These are phyloP conservation scores for Hemibagrus wyckioides DNA, from an alignment of 2,113 vertebrate genomes.

Conservation along the genomic window DNA sequence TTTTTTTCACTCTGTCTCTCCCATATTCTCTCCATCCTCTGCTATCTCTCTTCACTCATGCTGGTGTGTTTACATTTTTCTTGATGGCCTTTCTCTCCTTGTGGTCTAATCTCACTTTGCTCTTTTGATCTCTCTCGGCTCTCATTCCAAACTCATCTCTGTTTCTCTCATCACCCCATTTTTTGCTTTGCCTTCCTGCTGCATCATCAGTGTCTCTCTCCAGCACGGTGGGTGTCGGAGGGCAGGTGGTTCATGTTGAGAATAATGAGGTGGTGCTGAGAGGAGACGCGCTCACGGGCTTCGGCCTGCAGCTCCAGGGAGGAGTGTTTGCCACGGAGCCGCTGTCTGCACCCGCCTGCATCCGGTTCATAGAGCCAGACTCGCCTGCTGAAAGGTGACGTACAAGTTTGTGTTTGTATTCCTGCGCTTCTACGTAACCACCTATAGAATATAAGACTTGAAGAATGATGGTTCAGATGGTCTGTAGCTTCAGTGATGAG, in stretches of 20 bases:
- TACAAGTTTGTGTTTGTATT: not conserved
- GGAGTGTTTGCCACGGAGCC: conserved; percentile 95
- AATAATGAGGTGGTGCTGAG: conserved; percentile 88
- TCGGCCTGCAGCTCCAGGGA: conserved; percentile 96
- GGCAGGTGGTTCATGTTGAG: conserved; percentile 94
- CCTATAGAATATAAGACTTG: too few species aligned
- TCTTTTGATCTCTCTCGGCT: conserved; percentile 17
- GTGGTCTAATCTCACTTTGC: not conserved
- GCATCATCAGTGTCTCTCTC: conserved; percentile 84
- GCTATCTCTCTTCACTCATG: not conserved
- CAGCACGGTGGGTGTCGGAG: conserved; percentile 90
- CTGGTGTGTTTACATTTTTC: not conserved
- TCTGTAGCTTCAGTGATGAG: not conserved
- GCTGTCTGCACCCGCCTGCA: conserved; percentile 87
- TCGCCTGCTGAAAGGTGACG: conserved; percentile 93
- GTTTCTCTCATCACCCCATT: conserved; percentile 6
- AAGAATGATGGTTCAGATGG: not conserved
- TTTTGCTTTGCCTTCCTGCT: conserved; percentile 25
- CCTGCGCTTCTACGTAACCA: not conserved
- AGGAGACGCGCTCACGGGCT: conserved; percentile 91
- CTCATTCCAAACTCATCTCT: not conserved
- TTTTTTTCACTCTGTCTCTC: not conserved
- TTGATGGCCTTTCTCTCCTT: too few species aligned
- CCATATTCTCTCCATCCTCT: not conserved
- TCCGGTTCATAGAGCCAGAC: conserved; percentile 94